Conservation (phyloP, 2,797 vertebrate genomes). For the Botia almorhae region DNA sequence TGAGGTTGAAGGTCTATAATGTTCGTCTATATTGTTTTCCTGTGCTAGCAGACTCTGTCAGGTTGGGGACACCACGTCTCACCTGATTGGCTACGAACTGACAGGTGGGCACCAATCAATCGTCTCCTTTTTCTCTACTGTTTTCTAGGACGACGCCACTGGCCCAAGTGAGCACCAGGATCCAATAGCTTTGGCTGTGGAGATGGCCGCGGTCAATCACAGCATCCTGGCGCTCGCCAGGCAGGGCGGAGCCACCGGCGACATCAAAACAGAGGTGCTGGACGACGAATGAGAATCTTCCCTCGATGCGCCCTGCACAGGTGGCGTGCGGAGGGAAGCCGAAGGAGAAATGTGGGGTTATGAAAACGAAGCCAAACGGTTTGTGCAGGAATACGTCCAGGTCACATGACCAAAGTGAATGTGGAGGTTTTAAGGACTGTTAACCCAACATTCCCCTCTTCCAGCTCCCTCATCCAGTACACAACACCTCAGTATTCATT, state of each 20-base stretch:
- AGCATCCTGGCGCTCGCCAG: conserved; percentile 85
- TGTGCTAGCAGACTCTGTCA: neutral
- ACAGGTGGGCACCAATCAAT: conserved; percentile 69
- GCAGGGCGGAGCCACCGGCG: conserved; percentile 79
- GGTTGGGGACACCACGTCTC: neutral
- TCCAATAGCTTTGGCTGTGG: conserved; percentile 86
- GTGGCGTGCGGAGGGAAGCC: conserved; percentile 4
- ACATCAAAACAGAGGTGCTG: conserved; percentile 96
- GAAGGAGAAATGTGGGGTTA: conserved; percentile 68
- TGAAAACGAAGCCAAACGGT: conserved; percentile 61
- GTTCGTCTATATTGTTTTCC: neutral
- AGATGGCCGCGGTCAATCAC: conserved; percentile 90
- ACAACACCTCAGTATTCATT: conserved; percentile 66
- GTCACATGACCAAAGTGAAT: conserved; percentile 74
- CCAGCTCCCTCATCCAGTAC: conserved; percentile 71
- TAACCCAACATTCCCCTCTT: conserved; percentile 52
- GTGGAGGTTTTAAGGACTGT: conserved; percentile 61
- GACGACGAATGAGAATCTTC: conserved; percentile 88
- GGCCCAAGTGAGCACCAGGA: conserved; percentile 92
- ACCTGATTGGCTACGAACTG: neutral
- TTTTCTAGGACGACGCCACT: conserved; percentile 88
- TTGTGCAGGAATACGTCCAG: conserved; percentile 65
- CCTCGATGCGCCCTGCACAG: neutral
- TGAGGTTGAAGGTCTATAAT: neutral
- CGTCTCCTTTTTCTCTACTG: conserved; percentile 78